A percentile compares a stretch with the other conserved stretches of the same genome.
These are phyloP conservation scores for Argyrosomus japonicus DNA, from an alignment of 2,113 vertebrate genomes.

Conservation along the genomic window DNA sequence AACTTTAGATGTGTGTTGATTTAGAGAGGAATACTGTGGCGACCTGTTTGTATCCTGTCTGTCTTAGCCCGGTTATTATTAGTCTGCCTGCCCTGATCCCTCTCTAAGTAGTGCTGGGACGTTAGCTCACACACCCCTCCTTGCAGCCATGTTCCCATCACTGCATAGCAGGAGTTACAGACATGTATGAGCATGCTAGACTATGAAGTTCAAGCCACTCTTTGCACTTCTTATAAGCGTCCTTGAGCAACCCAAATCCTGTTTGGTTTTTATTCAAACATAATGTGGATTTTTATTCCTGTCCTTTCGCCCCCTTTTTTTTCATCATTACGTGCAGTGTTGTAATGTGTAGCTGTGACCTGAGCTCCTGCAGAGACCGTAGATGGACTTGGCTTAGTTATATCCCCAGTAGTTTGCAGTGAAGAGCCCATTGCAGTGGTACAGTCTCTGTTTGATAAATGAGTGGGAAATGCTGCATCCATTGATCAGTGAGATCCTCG, in stretches of 20 bases:
- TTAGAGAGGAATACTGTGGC: slow-evolving; percentile 29
- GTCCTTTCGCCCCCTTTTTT: not conserved
- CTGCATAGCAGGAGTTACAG: slow-evolving; percentile 43
- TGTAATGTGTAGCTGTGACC: not conserved
- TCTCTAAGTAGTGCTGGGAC: slow-evolving; percentile 37
- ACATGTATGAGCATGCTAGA: slow-evolving; percentile 52
- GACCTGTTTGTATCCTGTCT: slow-evolving; percentile 29
- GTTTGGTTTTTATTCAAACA: not conserved
- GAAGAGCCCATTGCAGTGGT: slow-evolving; percentile 31
- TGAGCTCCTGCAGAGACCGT: slow-evolving; percentile 10
- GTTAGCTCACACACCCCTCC: slow-evolving; percentile 35
- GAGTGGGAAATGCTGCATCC: slow-evolving; percentile 53
- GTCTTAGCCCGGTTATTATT: slow-evolving; percentile 53
- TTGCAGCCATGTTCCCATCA: slow-evolving; percentile 30
- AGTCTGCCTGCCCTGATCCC: slow-evolving; percentile 60
- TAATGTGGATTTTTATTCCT: not conserved
- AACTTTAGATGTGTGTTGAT: slow-evolving; percentile 17
- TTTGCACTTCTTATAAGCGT: not conserved
- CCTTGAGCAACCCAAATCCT: not conserved
- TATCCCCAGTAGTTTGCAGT: slow-evolving; percentile 37
- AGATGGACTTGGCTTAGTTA: slow-evolving; percentile 19
- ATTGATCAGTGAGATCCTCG: slow-evolving; percentile 56
- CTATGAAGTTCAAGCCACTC: slow-evolving; percentile 4
- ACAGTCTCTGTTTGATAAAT: slow-evolving; percentile 48
- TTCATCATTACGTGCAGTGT: not conserved